Conservation (phyloP, 2,797 vertebrate species). For the Erpetoichthys calabaricus region DNA sequence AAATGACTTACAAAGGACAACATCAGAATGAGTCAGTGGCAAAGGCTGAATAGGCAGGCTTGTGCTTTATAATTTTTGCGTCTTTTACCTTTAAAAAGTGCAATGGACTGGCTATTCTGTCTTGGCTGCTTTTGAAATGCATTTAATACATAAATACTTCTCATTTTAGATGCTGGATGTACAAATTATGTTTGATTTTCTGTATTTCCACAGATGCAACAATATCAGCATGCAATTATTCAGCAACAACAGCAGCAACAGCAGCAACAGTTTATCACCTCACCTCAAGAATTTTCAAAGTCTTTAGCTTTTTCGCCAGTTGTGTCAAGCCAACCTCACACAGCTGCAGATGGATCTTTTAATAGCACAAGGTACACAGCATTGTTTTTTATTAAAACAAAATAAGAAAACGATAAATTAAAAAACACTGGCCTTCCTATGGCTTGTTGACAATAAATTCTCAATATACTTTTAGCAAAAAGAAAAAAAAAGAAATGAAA, state of each 20-base stretch:
- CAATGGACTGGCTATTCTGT: no score
- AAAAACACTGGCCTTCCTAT: background rate
- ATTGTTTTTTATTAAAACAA: background rate
- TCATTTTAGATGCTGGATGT: background rate
- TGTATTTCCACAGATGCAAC: conserved; percentile 59
- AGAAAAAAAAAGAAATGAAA: no score
- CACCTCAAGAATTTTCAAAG: conserved; percentile 72
- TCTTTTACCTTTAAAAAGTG: no score
- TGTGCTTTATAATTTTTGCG: no score
- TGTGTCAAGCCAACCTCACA: conserved; percentile 33
- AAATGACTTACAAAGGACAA: no score
- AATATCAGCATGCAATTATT: conserved; percentile 77
- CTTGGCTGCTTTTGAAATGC: no score
- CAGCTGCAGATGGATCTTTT: conserved; percentile 46
- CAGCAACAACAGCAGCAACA: conserved; percentile 60
- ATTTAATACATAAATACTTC: no score
- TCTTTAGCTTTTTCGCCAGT: conserved; percentile 53
- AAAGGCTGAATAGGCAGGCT: no score
- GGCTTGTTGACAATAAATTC: no score
- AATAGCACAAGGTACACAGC: conserved; percentile 52
- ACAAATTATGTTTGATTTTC: background rate
- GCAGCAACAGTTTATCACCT: conserved; percentile 56
- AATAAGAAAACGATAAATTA: background rate
- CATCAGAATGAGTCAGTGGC: no score
- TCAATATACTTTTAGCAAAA: no score